These are phyloP conservation scores for Sphaerophoria taeniata DNA, from an alignment of 2,888 invertebrate genomes.

Conservation along the genomic window DNA sequence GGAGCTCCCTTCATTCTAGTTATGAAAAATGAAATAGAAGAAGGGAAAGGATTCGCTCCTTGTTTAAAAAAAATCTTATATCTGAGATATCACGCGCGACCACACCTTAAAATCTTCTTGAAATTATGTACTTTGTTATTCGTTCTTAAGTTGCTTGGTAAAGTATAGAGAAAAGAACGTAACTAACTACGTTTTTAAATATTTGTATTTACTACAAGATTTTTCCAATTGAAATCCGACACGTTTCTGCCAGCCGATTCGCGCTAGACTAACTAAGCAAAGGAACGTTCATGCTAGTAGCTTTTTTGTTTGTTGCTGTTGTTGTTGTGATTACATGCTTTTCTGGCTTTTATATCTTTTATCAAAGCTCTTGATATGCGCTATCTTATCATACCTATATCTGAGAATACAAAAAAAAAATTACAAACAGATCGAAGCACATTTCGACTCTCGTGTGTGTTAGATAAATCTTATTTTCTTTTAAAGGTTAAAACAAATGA, in stretches of 20 bases:
- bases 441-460: constrained; percentile 6
- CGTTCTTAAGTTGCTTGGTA: not conserved
- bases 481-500: constrained; percentile 17
- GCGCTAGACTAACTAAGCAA: constrained; percentile 23
- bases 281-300: constrained; percentile 24
- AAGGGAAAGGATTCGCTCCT: not conserved
- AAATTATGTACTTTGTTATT: constrained; percentile 12
- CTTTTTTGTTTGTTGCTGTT: constrained; percentile 13
- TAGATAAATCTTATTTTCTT: constrained; percentile 11
- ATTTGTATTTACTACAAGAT: not conserved
- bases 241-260: constrained; percentile 25
- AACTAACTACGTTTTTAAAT: constrained; percentile 4
- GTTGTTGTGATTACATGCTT: constrained; percentile 15
- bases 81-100: not conserved
- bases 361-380: constrained; percentile 32
- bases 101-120: constrained; percentile 12
- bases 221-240: constrained; percentile 9
- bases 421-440: constrained; percentile 31
- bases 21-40: not conserved
- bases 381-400: constrained; percentile 18
- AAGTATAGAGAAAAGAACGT: not conserved
- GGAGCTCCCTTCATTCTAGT: not conserved
- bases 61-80: not conserved
- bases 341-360: constrained; percentile 24
- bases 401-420: not conserved